Evolutionary conservation across 2,113 vertebrate species (phyloP).

Genomic region (Arothron firmamentum): DNA sequence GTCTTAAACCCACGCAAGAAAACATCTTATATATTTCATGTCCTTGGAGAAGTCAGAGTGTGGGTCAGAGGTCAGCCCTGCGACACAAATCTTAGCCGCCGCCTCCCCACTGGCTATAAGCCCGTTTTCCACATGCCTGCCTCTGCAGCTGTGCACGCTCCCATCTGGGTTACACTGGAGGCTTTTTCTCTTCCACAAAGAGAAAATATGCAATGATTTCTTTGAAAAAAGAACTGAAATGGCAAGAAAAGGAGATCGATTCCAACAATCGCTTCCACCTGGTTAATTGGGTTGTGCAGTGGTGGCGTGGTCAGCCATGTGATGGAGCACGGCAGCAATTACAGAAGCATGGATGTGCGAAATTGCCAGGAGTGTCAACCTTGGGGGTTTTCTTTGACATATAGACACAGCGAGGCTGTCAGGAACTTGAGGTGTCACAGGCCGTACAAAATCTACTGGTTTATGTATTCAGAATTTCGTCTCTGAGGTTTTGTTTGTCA

Average conservation of each 20-base stretch:
- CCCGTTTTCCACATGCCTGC: slow-evolving; percentile 71
- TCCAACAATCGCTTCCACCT: slow-evolving; percentile 70
- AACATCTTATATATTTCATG: slow-evolving; percentile 14
- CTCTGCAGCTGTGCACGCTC: slow-evolving; percentile 67
- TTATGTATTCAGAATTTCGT: slow-evolving; percentile 4
- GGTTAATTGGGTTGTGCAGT: slow-evolving; percentile 32
- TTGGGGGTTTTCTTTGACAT: slow-evolving; percentile 49
- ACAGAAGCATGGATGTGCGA: slow-evolving; percentile 43
- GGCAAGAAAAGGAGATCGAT: slow-evolving; percentile 49
- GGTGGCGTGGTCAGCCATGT: slow-evolving; percentile 37
- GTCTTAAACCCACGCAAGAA: slow-evolving; percentile 21
- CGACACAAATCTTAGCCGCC: slow-evolving; percentile 44
- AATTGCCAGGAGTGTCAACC: slow-evolving; percentile 57
- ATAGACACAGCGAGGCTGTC: slow-evolving; percentile 21
- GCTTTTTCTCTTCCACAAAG: slow-evolving; percentile 49
- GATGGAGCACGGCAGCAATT: slow-evolving; percentile 60
- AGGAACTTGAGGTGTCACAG: slow-evolving; percentile 14
- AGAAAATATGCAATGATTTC: slow-evolving; percentile 55
- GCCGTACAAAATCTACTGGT: slow-evolving; percentile 26
- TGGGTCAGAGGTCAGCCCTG: slow-evolving; percentile 49
- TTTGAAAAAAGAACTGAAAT: slow-evolving; percentile 44
- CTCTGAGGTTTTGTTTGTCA: not conserved
- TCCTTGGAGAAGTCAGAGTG: slow-evolving; percentile 40
- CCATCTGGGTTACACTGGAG: slow-evolving; percentile 62
- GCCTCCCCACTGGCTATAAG: slow-evolving; percentile 47